A percentile compares a stretch with the other conserved stretches of the same genome.
phyloP scores from a whole-genome alignment of 2,797 vertebrate species.

The Miichthys miiuy region DNA sequence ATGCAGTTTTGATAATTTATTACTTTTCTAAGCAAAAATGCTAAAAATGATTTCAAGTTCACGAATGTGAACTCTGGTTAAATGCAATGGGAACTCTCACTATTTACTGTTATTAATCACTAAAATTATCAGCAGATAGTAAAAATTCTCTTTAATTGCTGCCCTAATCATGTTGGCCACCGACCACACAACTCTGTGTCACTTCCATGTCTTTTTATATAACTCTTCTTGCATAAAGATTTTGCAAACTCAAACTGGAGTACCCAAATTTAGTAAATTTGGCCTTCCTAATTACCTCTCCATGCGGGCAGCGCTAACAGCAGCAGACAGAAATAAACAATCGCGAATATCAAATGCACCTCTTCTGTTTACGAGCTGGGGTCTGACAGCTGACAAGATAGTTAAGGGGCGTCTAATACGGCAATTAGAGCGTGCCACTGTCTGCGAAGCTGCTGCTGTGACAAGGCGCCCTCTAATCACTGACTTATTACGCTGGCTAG shows the following conservation, averaged over 20 bases:
- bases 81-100: neutral
- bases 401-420: slow-evolving; percentile 89
- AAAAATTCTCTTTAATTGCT: neutral
- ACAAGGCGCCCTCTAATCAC: slow-evolving; percentile 90
- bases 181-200: neutral
- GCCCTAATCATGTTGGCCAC: neutral
- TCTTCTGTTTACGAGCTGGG: slow-evolving; percentile 79
- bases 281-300: slow-evolving; percentile 71
- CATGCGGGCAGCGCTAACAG: slow-evolving; percentile 47
- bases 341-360: slow-evolving; percentile 82
- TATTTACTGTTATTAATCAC: neutral
- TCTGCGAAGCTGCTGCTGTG: slow-evolving; percentile 88
- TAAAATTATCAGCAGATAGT: neutral
- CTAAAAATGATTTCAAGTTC: neutral
- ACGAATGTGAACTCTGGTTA: neutral
- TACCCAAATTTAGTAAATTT: slow-evolving; percentile 60
- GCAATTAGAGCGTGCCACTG: slow-evolving; percentile 88
- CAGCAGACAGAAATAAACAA: slow-evolving; percentile 74
- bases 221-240: slow-evolving; percentile 15
- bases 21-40: neutral
- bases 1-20: neutral
- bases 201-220: slow-evolving; percentile 1
- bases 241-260: slow-evolving; percentile 26
- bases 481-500: slow-evolving; percentile 87
- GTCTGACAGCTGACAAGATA: slow-evolving; percentile 83